Evolutionary conservation across 2,797 vertebrate species (phyloP).

Genomic region (Brachyalestes nurse): DNA sequence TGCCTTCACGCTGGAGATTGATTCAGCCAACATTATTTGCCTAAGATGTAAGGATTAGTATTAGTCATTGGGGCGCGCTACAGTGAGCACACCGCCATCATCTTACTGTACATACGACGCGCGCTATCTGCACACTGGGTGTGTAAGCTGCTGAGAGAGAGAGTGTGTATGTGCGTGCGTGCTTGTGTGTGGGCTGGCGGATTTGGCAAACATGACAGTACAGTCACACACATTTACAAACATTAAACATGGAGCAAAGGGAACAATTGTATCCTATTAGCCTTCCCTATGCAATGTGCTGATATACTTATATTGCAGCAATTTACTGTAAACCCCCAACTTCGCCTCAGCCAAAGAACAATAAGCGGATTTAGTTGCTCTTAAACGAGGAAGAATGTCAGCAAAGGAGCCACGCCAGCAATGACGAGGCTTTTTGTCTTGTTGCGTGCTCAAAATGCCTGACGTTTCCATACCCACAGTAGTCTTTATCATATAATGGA

Average conservation of each 20-base stretch:
- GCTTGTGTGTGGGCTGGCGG: slow-evolving; percentile 25
- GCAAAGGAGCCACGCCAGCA: slow-evolving; percentile 16
- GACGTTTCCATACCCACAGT: neutral
- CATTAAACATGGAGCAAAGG: slow-evolving; percentile 33
- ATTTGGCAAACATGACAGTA: slow-evolving; percentile 39
- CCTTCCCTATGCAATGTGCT: slow-evolving; percentile 13
- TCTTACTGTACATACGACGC: slow-evolving; percentile 36
- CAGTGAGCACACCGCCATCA: slow-evolving; percentile 39
- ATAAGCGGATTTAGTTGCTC: slow-evolving; percentile 28
- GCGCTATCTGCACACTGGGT: slow-evolving; percentile 19
- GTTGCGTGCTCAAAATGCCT: slow-evolving; percentile 14
- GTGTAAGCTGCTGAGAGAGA: slow-evolving; percentile 37
- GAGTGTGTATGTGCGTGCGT: slow-evolving; percentile 12
- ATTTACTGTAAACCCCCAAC: slow-evolving; percentile 36
- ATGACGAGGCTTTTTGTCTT: slow-evolving; percentile 37
- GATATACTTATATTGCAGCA: slow-evolving; percentile 9
- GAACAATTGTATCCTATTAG: slow-evolving; percentile 5
- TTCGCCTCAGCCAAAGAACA: slow-evolving; percentile 18
- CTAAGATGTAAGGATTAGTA: slow-evolving; percentile 54
- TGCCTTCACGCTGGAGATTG: slow-evolving; percentile 59
- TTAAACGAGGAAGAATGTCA: slow-evolving; percentile 20
- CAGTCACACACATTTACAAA: slow-evolving; percentile 39
- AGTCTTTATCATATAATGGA: slow-evolving; percentile 31
- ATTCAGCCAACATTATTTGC: slow-evolving; percentile 58
- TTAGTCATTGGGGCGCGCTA: slow-evolving; percentile 49